phyloP scores from a whole-genome alignment of 2,113 vertebrate species.

The Pituophis catenifer region DNA sequence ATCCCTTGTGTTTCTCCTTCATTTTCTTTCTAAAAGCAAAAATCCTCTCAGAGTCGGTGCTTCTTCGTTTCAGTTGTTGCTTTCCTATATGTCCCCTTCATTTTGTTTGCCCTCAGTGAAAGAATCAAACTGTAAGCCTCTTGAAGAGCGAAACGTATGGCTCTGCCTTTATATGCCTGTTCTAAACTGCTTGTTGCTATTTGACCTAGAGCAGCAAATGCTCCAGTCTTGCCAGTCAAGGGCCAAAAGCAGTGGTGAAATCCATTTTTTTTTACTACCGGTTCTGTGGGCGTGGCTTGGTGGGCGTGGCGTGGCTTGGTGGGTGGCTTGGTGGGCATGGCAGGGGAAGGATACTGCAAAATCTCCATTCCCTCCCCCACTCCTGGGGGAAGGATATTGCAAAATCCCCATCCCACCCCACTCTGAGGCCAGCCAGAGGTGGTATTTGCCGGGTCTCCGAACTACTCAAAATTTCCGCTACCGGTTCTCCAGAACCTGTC shows the following conservation, averaged over 20 bases:
- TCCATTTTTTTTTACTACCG: too few relatives aligned
- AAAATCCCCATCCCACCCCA: too few relatives aligned
- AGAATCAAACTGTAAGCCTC: constrained; percentile 6
- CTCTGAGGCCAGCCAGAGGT: too few relatives aligned
- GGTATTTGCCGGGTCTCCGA: too few relatives aligned
- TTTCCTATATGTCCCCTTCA: neutral
- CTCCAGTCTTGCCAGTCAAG: neutral
- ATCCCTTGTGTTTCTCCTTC: neutral
- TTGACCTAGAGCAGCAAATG: neutral
- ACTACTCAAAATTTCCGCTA: too few relatives aligned
- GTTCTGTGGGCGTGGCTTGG: too few relatives aligned
- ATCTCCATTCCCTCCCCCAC: too few relatives aligned
- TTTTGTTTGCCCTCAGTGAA: constrained; percentile 10
- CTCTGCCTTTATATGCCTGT: constrained; percentile 12
- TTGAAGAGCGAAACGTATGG: neutral
- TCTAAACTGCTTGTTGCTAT: neutral
- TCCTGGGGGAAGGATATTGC: too few relatives aligned
- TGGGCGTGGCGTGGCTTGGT: too few relatives aligned
- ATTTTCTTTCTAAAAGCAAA: neutral
- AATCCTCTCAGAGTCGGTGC: neutral
- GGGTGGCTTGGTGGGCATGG: too few relatives aligned
- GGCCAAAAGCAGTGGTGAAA: neutral
- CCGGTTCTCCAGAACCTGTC: too few relatives aligned
- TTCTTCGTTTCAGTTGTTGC: neutral
- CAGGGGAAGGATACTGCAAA: too few relatives aligned